These are phyloP conservation scores for Hipposideros larvatus DNA, from an alignment of 2,797 vertebrate genomes.

Conservation along the genomic window DNA sequence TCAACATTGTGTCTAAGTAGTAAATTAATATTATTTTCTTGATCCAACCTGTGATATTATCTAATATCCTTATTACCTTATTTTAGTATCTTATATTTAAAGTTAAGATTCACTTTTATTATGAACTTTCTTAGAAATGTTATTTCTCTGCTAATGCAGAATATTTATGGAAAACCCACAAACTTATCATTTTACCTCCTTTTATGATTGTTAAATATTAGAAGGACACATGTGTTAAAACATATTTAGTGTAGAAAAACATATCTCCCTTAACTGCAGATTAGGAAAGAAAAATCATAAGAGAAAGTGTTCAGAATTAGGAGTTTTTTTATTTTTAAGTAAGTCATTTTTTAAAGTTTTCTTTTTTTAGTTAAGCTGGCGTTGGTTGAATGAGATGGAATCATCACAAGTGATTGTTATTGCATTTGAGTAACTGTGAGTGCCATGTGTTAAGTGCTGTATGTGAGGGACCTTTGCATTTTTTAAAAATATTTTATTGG, in stretches of 20 bases:
- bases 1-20: no score
- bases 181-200: not conserved
- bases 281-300: not conserved
- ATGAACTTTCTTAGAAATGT: no score
- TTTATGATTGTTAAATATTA: not conserved
- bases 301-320: not conserved
- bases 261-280: not conserved
- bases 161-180: no score
- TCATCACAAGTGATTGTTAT: not conserved
- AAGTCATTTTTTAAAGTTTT: constrained; percentile 9
- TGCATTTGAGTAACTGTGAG: not conserved
- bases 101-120: no score
- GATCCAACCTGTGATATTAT: no score
- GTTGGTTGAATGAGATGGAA: not conserved
- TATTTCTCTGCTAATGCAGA: no score
- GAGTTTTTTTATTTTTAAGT: not conserved
- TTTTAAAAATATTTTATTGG: no score
- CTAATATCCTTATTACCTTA: no score
- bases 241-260: not conserved
- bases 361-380: not conserved
- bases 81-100: no score
- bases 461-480: not conserved
- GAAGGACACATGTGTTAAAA: not conserved
- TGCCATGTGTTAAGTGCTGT: not conserved
- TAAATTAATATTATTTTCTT: no score